A percentile compares a stretch with the other conserved stretches of the same genome.
Conservation (phyloP, 2,888 invertebrate species). For the Belgica antarctica region DNA sequence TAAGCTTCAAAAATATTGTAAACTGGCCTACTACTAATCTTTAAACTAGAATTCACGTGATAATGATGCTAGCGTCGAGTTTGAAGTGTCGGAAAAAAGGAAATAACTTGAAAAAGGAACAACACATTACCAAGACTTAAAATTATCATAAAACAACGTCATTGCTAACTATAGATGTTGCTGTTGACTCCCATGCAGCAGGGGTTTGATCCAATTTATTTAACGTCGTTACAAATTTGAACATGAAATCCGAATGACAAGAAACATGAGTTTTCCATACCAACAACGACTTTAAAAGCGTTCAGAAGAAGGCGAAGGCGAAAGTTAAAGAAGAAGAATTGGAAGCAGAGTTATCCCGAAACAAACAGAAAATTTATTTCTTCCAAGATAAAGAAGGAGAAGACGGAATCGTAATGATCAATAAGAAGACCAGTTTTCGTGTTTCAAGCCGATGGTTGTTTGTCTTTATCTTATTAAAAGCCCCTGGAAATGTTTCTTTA, state of each 20-base stretch:
- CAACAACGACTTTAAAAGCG: not conserved
- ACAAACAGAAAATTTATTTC: constrained; percentile 22
- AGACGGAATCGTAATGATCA: constrained; percentile 8
- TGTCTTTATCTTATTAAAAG: constrained; percentile 37
- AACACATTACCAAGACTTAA: no score
- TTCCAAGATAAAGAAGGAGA: not conserved
- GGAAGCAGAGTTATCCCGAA: not conserved
- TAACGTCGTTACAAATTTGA: constrained; percentile 22
- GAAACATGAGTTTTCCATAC: constrained; percentile 25
- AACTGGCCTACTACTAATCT: no score
- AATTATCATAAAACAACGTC: no score
- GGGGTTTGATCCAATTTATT: constrained; percentile 20
- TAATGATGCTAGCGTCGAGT: no score
- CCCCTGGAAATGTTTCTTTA: not conserved
- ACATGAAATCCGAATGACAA: constrained; percentile 28
- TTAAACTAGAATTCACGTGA: no score
- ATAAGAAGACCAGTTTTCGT: constrained; percentile 37
- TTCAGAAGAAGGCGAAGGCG: not conserved
- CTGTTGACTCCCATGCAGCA: not conserved
- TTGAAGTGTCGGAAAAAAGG: no score
- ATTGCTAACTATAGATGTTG: no score
- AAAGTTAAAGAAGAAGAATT: not conserved
- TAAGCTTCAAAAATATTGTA: no score
- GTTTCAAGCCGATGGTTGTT: constrained; percentile 20
- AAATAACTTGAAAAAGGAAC: no score